Percentiles rank a stretch among this genome's conserved stretches.
phyloP scores from a whole-genome alignment of 2,797 vertebrate species.

The Acanthurus leucopareius region DNA sequence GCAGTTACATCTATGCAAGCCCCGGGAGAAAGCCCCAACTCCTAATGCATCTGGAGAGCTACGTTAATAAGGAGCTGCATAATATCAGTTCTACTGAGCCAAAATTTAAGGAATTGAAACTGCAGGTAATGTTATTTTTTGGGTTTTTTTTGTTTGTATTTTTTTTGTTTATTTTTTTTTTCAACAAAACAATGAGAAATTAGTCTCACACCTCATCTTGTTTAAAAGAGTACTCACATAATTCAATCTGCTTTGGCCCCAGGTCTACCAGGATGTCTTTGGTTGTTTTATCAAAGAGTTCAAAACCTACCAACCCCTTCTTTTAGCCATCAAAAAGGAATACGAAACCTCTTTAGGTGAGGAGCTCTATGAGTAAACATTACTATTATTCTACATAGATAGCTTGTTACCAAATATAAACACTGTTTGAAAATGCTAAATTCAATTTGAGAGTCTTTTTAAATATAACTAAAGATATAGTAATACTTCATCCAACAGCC shows the following conservation, averaged over 20 bases:
- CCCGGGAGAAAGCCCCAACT: constrained; percentile 82
- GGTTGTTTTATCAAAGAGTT: constrained; percentile 89
- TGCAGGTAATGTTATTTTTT: constrained; percentile 82
- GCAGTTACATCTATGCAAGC: constrained; percentile 55
- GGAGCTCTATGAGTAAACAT: constrained; percentile 20
- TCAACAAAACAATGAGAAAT: background rate
- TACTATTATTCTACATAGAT: too few species aligned
- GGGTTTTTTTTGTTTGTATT: background rate
- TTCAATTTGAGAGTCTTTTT: too few species aligned
- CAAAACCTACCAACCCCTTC: constrained; percentile 90
- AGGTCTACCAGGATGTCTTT: constrained; percentile 90
- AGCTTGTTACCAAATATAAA: too few species aligned
- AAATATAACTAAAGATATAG: too few species aligned
- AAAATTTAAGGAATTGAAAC: constrained; percentile 83
- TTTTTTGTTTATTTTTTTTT: constrained; percentile 4
- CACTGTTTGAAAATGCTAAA: too few species aligned
- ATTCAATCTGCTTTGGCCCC: constrained; percentile 39
- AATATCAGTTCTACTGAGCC: constrained; percentile 74
- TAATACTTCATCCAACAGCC: background rate
- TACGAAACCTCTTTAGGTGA: constrained; percentile 89
- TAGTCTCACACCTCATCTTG: background rate
- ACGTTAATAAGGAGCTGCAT: constrained; percentile 84
- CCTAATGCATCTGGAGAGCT: constrained; percentile 84
- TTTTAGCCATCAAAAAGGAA: constrained; percentile 90
- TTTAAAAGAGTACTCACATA: background rate